Conservation (phyloP, 2,888 invertebrate species). For the Eremobia ochroleuca region DNA sequence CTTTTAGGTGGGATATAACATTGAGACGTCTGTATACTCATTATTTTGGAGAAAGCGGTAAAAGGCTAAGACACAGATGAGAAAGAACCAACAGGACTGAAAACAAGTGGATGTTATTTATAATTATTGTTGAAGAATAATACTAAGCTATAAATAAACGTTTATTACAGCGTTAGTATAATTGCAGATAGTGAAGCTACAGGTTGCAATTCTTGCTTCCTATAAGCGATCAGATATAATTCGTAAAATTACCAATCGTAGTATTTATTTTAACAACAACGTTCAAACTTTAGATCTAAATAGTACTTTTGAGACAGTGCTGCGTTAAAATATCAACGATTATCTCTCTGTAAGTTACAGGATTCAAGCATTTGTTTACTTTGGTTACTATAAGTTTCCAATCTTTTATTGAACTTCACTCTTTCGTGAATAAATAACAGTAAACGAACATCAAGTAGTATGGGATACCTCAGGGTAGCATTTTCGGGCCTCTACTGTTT, state of each 20-base stretch:
- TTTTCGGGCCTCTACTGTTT: constrained; percentile 8
- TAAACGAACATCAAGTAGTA: not conserved
- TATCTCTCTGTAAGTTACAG: not conserved
- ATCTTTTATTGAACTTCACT: too few species aligned
- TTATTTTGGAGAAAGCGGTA: constrained; percentile 30
- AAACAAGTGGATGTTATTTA: not conserved
- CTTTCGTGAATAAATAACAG: not conserved
- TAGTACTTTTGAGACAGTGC: constrained; percentile 3
- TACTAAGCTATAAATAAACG: not conserved
- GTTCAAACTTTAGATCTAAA: not conserved
- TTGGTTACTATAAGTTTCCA: not conserved
- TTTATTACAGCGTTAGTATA: not conserved
- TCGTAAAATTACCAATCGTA: not conserved
- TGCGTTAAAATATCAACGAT: not conserved
- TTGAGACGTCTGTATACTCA: constrained; percentile 23
- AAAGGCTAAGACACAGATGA: not conserved
- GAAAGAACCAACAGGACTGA: too few species aligned
- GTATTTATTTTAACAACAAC: not conserved
- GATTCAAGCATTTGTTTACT: not conserved
- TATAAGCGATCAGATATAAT: not conserved
- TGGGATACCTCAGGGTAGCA: constrained; percentile 15
- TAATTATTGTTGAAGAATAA: not conserved
- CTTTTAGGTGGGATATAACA: constrained; percentile 2
- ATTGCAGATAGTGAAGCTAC: not conserved
- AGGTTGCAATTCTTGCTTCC: not conserved